Evolutionary conservation across 2,113 vertebrate genomes (phyloP).

Genomic region (Rafetus swinhoei): DNA sequence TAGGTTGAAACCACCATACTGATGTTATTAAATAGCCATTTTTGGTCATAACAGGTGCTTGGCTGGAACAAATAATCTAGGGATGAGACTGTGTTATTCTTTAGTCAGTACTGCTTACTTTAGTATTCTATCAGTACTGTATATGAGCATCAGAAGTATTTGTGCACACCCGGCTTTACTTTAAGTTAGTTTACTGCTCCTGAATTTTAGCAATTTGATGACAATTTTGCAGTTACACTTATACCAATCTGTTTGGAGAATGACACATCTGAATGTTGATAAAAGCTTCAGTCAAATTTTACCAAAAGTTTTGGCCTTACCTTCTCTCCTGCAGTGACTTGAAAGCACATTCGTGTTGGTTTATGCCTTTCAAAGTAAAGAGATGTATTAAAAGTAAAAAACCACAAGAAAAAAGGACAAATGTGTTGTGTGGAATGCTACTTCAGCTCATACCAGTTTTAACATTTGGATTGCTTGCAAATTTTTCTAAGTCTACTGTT

Average conservation of each 20-base stretch:
- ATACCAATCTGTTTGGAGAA: neutral
- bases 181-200: neutral
- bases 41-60: neutral
- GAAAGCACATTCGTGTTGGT: neutral
- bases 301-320: neutral
- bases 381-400: neutral
- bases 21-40: neutral
- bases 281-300: accelerated
- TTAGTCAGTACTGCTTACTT: neutral
- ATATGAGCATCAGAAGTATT: neutral
- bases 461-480: neutral
- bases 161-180: neutral
- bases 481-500: neutral
- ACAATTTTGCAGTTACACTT: neutral
- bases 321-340: neutral
- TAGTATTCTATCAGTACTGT: accelerated
- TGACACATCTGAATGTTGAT: neutral
- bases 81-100: neutral
- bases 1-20: neutral
- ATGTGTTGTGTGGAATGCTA: neutral
- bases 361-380: neutral
- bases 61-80: neutral
- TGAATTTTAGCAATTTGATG: neutral
- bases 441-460: neutral
- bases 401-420: neutral